These are phyloP conservation scores for Heterodera schachtii DNA, from an alignment of 1,140 invertebrate genomes.

Conservation along the genomic window DNA sequence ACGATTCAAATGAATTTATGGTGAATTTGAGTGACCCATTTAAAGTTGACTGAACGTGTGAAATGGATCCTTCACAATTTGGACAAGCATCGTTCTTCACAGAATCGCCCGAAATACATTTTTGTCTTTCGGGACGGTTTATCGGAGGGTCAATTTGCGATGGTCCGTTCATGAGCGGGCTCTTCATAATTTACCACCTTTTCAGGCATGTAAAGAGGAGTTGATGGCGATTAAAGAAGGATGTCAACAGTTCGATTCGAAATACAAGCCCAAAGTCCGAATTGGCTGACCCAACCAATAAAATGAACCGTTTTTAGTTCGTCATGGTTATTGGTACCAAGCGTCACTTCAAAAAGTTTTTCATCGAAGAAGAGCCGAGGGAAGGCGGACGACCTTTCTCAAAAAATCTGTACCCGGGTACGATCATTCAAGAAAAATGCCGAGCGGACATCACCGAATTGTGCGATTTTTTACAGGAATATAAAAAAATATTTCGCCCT, in stretches of 20 bases:
- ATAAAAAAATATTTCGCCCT: constrained; percentile 6
- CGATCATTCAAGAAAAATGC: constrained; percentile 30
- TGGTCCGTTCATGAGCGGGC: constrained; percentile 17
- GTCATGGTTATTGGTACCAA: constrained; percentile 22
- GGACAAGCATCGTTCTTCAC: background rate
- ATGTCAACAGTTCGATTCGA: constrained; percentile 14
- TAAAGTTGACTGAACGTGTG: constrained; percentile 29
- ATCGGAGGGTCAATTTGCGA: constrained; percentile 34
- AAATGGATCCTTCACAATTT: constrained; percentile 31
- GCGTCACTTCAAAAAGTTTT: constrained; percentile 36
- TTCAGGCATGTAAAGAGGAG: constrained; percentile 19
- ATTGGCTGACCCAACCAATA: too few species aligned
- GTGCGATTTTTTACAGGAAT: background rate
- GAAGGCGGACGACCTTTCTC: constrained; percentile 16
- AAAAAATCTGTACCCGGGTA: constrained; percentile 33
- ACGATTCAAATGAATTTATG: background rate
- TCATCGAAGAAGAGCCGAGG: constrained; percentile 6
- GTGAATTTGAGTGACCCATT: background rate
- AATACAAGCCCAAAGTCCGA: constrained; percentile 18
- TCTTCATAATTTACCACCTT: background rate
- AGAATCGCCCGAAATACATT: constrained; percentile 18
- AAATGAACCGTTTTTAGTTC: background rate
- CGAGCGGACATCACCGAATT: constrained; percentile 35
- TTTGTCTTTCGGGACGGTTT: constrained; percentile 36
- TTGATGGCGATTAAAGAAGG: constrained; percentile 23